phyloP scores from a whole-genome alignment of 2,888 invertebrate genomes.

The Polymixis flavicincta region DNA sequence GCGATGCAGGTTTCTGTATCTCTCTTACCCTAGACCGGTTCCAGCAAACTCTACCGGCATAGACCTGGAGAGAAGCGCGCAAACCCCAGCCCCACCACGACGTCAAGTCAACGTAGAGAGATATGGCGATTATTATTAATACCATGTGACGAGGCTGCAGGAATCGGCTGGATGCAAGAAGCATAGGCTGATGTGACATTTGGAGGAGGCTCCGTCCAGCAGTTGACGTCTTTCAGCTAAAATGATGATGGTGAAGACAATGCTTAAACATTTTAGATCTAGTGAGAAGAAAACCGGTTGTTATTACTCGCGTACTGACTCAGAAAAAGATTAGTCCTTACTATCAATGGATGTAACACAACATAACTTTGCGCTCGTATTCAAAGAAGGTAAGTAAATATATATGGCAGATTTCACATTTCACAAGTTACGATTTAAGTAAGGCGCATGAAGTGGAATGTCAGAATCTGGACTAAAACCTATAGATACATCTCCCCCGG shows the following conservation, averaged over 20 bases:
- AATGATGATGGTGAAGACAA: neutral
- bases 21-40: too few relatives aligned
- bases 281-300: neutral
- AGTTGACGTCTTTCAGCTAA: neutral
- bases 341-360: neutral
- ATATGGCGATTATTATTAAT: too few relatives aligned
- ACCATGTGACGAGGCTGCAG: too few relatives aligned
- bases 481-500: neutral
- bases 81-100: too few relatives aligned
- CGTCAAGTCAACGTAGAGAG: too few relatives aligned
- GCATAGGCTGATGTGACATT: neutral
- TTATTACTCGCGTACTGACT: neutral
- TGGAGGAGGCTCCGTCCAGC: neutral
- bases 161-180: neutral
- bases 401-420: neutral
- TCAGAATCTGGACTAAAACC: neutral
- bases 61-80: too few relatives aligned
- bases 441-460: neutral
- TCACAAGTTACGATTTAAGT: neutral
- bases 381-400: too few relatives aligned
- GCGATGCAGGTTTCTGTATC: too few relatives aligned
- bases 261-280: neutral
- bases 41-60: too few relatives aligned
- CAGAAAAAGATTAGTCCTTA: neutral
- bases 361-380: neutral